Percentiles rank a stretch among this genome's conserved stretches.
phyloP scores from a whole-genome alignment of 1,140 invertebrate genomes.

The Heterodera schachtii region DNA sequence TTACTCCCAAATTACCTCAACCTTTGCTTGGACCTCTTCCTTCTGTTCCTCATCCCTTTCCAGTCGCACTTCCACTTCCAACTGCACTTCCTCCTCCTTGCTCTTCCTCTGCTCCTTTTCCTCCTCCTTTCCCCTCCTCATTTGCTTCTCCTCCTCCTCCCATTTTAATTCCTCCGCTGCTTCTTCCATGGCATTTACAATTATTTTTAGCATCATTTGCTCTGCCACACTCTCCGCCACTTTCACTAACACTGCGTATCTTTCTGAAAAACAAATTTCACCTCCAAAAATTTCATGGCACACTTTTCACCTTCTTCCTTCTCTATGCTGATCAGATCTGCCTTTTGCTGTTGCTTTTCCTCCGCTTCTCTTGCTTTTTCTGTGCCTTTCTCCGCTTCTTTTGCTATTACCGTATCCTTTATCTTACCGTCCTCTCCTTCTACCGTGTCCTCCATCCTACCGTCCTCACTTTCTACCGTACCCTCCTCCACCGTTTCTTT shows the following conservation, averaged over 20 bases:
- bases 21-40: neutral
- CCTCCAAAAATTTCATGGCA: neutral
- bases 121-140: neutral
- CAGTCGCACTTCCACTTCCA: neutral
- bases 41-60: neutral
- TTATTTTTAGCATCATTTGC: conserved; percentile 56
- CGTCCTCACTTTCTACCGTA: neutral
- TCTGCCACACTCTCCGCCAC: conserved; percentile 59
- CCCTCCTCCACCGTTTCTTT: too few species aligned
- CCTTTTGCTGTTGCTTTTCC: neutral
- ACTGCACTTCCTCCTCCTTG: neutral
- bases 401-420: too few species aligned
- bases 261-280: conserved; percentile 51
- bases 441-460: neutral
- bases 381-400: neutral
- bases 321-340: conserved; percentile 14
- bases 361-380: neutral
- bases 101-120: neutral
- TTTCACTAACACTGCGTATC: conserved; percentile 59
- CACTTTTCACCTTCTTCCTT: conserved; percentile 32
- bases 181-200: conserved; percentile 57
- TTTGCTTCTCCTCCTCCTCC: neutral
- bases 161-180: conserved; percentile 9
- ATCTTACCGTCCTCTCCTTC: neutral
- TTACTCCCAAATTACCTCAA: conserved; percentile 3